These are phyloP conservation scores for Armadillidium nasatum DNA, from an alignment of 1,140 invertebrate species.

Conservation along the genomic window DNA sequence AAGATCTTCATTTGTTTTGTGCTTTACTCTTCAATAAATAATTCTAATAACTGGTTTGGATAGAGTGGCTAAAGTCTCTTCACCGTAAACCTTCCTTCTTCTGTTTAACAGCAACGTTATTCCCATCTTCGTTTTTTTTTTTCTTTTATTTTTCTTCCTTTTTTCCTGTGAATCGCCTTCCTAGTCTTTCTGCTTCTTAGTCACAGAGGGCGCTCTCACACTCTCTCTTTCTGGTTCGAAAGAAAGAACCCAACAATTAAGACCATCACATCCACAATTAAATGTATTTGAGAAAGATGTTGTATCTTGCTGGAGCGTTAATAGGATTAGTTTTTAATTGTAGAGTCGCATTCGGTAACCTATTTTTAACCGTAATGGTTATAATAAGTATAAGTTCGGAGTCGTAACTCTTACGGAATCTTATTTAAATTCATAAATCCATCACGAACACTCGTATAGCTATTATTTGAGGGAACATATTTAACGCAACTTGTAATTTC, in stretches of 20 bases:
- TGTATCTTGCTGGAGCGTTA: not conserved
- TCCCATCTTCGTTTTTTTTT: no score
- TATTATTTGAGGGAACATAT: not conserved
- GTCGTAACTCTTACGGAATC: not conserved
- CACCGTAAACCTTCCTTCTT: not conserved
- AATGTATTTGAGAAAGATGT: constrained; percentile 2
- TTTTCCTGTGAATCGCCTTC: not conserved
- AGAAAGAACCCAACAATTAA: not conserved
- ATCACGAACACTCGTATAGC: not conserved
- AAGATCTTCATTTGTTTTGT: constrained; percentile 3
- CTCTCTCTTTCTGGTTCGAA: not conserved
- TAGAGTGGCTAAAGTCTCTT: not conserved
- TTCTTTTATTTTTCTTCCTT: no score
- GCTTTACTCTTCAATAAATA: not conserved
- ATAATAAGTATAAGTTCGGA: not conserved
- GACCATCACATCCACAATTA: constrained; percentile 1
- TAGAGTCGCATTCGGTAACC: not conserved
- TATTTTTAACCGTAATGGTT: constrained; percentile 1
- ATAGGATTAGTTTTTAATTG: constrained; percentile 14
- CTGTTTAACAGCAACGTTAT: no score
- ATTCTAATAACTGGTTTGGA: not conserved
- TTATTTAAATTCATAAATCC: constrained; percentile 12
- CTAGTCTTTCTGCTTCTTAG: not conserved
- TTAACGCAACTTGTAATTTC: not conserved
- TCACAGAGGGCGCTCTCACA: not conserved